Base-by-base conservation (phyloP, 1,140 invertebrate genomes). In the Hycleus cichorii region DNA sequence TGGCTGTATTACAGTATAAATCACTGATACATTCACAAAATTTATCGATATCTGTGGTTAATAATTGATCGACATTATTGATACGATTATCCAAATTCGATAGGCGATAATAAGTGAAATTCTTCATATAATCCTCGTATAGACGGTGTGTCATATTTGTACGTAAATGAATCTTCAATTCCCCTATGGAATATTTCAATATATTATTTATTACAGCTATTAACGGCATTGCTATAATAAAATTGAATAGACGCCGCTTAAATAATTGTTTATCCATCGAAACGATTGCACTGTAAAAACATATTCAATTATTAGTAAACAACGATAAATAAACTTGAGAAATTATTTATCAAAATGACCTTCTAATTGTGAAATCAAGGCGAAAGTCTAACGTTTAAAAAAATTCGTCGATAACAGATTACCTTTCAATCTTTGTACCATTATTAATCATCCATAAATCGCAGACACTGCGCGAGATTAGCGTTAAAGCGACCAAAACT, bases 401-500 rank as follows among this genome's bases (percentile, higher is more conserved):
- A 11, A 43, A 43, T 6, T 40, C 49, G 25, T 32, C 26, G 27
- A 45, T 45, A 25, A 8, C 24, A 2, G 26, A 39, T 74, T 75
- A 92, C 90, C 88, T 92, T 82, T 98, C 95, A 67, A 98, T 88
- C 53, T 90, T 80, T 2, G 95, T 98, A 10, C 88, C 87, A 75
- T 91, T 91, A 66, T 91, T 87, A 62, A 99, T 98, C 78, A 98
- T 87, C 93, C 94, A 98, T 47, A 99, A 82, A 78, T 99, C 96
- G 72, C 93, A 97, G 25, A 95, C 80, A 0, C 95, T 97, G 69
- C 95, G 82, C 4, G 88, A 82, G 7, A 97, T 79, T 6, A 99
- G 77, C 25, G 91, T 85, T 6, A 74, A 65, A 4, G 94, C 94
- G 43, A 98, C 88, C 6, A 97, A 69, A 2, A 84, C 58, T 69